Evolutionary conservation across 1,140 invertebrate species (phyloP).

Genomic region (Calycopis cecrops): DNA sequence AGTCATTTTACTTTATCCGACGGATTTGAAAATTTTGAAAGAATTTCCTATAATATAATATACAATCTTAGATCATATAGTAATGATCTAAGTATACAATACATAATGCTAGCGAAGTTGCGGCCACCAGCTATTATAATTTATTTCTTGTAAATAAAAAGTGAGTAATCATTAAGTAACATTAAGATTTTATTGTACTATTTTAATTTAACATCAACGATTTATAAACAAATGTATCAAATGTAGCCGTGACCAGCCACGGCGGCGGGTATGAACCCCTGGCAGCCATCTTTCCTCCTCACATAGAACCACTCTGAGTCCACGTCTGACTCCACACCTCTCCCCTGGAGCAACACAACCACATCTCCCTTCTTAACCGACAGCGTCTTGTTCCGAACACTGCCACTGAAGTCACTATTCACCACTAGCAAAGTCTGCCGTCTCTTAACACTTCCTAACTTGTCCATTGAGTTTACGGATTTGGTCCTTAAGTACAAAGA

Average conservation of each 20-base stretch:
- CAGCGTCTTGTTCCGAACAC: conserved; percentile 76
- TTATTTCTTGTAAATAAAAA: no score
- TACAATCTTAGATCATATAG: no score
- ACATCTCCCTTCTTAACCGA: conserved; percentile 83
- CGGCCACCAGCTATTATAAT: background rate
- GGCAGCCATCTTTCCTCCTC: conserved; percentile 78
- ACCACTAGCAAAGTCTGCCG: conserved; percentile 82
- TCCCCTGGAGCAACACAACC: conserved; percentile 78
- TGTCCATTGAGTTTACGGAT: conserved; percentile 60
- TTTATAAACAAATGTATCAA: conserved; percentile 49
- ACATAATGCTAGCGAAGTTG: no score
- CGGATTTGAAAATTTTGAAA: no score
- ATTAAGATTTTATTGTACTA: background rate
- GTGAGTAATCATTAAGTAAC: no score
- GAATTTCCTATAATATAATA: no score
- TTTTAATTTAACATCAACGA: conserved; percentile 12
- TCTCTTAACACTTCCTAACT: conserved; percentile 36
- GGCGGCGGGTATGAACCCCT: conserved; percentile 86
- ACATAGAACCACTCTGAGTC: conserved; percentile 84
- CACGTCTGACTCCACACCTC: conserved; percentile 58
- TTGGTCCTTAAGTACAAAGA: conserved; percentile 79
- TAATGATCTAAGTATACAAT: no score
- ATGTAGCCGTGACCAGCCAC: conserved; percentile 84
- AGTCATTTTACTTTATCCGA: no score
- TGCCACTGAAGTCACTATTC: conserved; percentile 78